phyloP scores from a whole-genome alignment of 1,140 invertebrate genomes.

The Doryteuthis pealeii region DNA sequence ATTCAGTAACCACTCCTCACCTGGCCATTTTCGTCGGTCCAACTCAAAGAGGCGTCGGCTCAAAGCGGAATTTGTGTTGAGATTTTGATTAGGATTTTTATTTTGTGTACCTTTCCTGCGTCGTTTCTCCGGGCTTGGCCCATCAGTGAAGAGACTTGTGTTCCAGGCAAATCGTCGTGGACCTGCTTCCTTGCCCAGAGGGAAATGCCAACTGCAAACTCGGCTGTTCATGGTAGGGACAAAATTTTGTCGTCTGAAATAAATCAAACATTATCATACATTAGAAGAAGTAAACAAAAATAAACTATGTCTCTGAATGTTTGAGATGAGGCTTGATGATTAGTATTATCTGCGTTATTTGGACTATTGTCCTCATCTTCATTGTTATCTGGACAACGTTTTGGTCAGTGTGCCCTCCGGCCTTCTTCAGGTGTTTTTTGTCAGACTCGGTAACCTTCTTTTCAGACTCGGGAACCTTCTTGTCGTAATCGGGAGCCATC shows the following conservation, averaged over 20 bases:
- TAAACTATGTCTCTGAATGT: too few species aligned
- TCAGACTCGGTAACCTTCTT: too few species aligned
- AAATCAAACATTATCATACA: neutral
- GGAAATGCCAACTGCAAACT: conserved; percentile 12
- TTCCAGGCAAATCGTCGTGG: conserved; percentile 9
- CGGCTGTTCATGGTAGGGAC: conserved; percentile 6
- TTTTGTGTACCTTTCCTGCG: neutral
- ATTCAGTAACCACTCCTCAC: neutral
- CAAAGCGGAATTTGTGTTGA: neutral
- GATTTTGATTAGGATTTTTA: neutral
- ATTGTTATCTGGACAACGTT: too few species aligned
- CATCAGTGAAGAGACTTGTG: neutral
- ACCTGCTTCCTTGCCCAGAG: neutral
- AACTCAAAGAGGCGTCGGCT: neutral
- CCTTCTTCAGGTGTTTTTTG: too few species aligned
- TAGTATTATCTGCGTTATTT: too few species aligned
- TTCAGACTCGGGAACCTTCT: too few species aligned
- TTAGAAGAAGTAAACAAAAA: too few species aligned
- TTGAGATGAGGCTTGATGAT: too few species aligned
- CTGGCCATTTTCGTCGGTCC: neutral
- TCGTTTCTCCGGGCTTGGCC: conserved; percentile 6
- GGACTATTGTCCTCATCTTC: too few species aligned
- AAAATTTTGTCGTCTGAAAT: conserved; percentile 13
- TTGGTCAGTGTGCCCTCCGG: too few species aligned
- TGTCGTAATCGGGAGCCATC: too few species aligned